Evolutionary conservation across 2,888 invertebrate genomes (phyloP), one percentile per base, ranked within the genome.

Genomic region (Campoplex nolae): DNA sequence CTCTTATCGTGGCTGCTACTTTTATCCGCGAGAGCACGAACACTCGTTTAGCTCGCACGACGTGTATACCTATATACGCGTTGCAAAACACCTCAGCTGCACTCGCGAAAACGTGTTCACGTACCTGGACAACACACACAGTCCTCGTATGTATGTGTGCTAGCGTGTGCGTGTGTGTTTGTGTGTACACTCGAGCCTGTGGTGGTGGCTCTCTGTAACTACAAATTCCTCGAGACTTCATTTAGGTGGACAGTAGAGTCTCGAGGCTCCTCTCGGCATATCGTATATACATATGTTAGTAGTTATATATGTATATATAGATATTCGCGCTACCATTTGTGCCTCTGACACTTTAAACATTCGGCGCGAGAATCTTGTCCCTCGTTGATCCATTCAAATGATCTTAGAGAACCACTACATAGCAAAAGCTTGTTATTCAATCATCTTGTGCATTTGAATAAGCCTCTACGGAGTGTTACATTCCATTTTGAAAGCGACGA

Each of bases 211-310:
- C 51, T 73, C 54, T 54, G 75, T 73, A 75, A 56, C 83, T 83
- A 86, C 80, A 86, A 83, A 86, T 86, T 83, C 86, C 83, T 80
- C 77, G 86, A 73, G 80, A 35, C 83, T 67, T 73, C 73, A 73
- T 51, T 56, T 45, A 54, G 83, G 71, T 54, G 51, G 45, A 76
- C 83, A 86, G 86, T 86, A 32, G 83, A 80, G 85, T 70, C 79
- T 82, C 83, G 84, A 83, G 84, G 67, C 88, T 84, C 75, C 65
- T 77, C 76, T 79, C 81, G 79, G 48, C 70, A 35, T 71, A 78
- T n/a, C 42, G 42, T 42, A 38, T 38, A 0, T 9, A 42, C 9
- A 42, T 9, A 42, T 42, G 9, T 42, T 8, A 8, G 42, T 7
- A 13, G 7, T 23, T 77, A 65, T 80, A 65, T 80, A 78, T 80